A percentile compares a stretch with the other conserved stretches of the same genome.
Evolutionary conservation across 2,888 invertebrate genomes (phyloP).

Genomic region (Dryobotodes eremita): DNA sequence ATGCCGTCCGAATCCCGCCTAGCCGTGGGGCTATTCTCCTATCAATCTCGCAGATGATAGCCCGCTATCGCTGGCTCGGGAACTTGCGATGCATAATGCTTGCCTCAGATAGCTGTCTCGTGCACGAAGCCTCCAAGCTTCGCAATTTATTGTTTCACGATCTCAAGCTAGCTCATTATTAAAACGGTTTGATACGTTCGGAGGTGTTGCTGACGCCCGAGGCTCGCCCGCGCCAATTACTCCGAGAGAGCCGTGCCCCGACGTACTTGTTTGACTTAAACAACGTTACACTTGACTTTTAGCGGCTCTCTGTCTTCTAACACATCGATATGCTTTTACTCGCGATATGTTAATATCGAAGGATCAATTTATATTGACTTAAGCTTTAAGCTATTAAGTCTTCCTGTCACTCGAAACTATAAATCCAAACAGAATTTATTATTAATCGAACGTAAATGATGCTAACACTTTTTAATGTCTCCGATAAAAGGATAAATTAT

Average conservation of each 20-base stretch:
- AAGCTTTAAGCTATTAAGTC: neutral
- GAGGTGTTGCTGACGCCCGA: slow-evolving; percentile 89
- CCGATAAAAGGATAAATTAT: slow-evolving; percentile 74
- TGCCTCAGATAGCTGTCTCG: slow-evolving; percentile 89
- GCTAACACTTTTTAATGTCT: slow-evolving; percentile 62
- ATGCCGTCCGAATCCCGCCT: slow-evolving; percentile 84
- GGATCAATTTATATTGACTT: slow-evolving; percentile 39
- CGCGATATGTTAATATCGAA: slow-evolving; percentile 44
- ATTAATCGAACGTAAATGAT: slow-evolving; percentile 58
- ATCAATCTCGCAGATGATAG: slow-evolving; percentile 90
- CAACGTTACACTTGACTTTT: slow-evolving; percentile 83
- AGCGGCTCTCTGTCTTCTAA: slow-evolving; percentile 77
- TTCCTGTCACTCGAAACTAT: slow-evolving; percentile 3
- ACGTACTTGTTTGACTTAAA: slow-evolving; percentile 85
- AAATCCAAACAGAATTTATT: slow-evolving; percentile 47
- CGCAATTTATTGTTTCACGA: slow-evolving; percentile 91
- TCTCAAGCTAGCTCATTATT: slow-evolving; percentile 90
- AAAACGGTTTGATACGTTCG: slow-evolving; percentile 90
- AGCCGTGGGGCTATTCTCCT: slow-evolving; percentile 89
- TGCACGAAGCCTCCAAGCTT: slow-evolving; percentile 90
- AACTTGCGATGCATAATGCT: slow-evolving; percentile 89
- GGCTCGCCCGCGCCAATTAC: slow-evolving; percentile 88
- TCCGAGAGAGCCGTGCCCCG: slow-evolving; percentile 77
- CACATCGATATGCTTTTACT: slow-evolving; percentile 45
- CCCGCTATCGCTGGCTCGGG: slow-evolving; percentile 83